Conservation (phyloP, 2,888 invertebrate species). For the Anthrax anthrax region DNA sequence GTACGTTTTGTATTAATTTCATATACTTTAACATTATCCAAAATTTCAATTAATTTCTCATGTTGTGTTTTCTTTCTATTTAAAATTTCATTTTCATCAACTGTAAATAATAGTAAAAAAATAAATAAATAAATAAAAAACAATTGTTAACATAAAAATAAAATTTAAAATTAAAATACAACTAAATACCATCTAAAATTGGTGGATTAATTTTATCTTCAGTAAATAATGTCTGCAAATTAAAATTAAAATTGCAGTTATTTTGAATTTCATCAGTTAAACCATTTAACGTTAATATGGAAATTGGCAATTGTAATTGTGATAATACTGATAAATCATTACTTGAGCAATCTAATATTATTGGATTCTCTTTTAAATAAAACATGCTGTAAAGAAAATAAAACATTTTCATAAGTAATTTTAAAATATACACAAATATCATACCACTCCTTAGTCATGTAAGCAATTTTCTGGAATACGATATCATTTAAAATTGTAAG, state of each 20-base stretch:
- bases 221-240: constrained; percentile 23
- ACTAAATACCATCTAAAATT: constrained; percentile 23
- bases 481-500: constrained; percentile 24
- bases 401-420: too few relatives aligned
- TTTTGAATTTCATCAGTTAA: constrained; percentile 28
- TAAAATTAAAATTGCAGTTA: constrained; percentile 28
- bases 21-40: constrained; percentile 25
- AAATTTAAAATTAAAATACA: constrained; percentile 1
- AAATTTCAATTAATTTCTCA: constrained; percentile 24
- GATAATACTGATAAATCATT: background rate
- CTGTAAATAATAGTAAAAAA: constrained; percentile 14
- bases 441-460: constrained; percentile 24
- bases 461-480: constrained; percentile 24
- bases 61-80: constrained; percentile 21
- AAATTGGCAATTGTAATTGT: constrained; percentile 17
- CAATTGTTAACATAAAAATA: background rate
- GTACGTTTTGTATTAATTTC: constrained; percentile 20
- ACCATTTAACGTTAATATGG: constrained; percentile 26
- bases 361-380: constrained; percentile 28
- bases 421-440: constrained; percentile 4
- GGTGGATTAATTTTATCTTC: constrained; percentile 28
- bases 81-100: constrained; percentile 22
- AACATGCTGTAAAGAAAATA: constrained; percentile 16
- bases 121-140: constrained; percentile 8
- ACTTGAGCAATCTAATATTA: constrained; percentile 23